phyloP scores from a whole-genome alignment of 1,140 invertebrate genomes.

The Gryon sp. region DNA sequence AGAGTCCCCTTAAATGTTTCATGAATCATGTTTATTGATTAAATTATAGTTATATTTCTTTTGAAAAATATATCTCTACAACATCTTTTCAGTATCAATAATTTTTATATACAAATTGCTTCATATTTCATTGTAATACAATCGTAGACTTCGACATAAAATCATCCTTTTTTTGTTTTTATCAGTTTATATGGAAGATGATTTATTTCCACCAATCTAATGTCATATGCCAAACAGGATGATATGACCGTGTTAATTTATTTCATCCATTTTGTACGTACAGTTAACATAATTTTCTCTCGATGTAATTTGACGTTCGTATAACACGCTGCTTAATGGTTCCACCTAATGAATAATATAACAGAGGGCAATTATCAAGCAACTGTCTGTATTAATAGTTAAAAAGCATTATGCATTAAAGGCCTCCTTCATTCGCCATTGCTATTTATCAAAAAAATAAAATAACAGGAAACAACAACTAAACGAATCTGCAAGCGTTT shows the following conservation, averaged over 20 bases:
- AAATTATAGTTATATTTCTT: too few relatives aligned
- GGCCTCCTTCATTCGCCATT: background rate
- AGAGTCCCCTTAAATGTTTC: too few relatives aligned
- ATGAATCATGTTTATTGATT: too few relatives aligned
- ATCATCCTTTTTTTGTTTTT: too few relatives aligned
- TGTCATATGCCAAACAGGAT: slow-evolving; percentile 62
- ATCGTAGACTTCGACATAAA: too few relatives aligned
- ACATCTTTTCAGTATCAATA: too few relatives aligned
- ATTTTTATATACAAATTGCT: too few relatives aligned
- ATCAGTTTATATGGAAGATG: too few relatives aligned
- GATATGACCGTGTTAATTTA: slow-evolving; percentile 58
- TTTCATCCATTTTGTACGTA: slow-evolving; percentile 50
- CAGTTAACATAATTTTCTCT: slow-evolving; percentile 25
- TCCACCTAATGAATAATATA: slow-evolving; percentile 36
- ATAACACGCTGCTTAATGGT: slow-evolving; percentile 25
- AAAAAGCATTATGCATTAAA: slow-evolving; percentile 41
- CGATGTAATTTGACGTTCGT: slow-evolving; percentile 25
- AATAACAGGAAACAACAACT: too few relatives aligned
- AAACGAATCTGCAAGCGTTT: too few relatives aligned
- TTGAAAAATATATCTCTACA: too few relatives aligned
- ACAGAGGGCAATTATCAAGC: slow-evolving; percentile 26
- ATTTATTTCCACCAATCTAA: slow-evolving; percentile 36
- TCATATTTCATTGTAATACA: too few relatives aligned
- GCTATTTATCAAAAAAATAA: slow-evolving; percentile 35
- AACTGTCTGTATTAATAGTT: slow-evolving; percentile 32